Conservation (phyloP, 1,140 invertebrate species). For the Episyrphus balteatus region DNA sequence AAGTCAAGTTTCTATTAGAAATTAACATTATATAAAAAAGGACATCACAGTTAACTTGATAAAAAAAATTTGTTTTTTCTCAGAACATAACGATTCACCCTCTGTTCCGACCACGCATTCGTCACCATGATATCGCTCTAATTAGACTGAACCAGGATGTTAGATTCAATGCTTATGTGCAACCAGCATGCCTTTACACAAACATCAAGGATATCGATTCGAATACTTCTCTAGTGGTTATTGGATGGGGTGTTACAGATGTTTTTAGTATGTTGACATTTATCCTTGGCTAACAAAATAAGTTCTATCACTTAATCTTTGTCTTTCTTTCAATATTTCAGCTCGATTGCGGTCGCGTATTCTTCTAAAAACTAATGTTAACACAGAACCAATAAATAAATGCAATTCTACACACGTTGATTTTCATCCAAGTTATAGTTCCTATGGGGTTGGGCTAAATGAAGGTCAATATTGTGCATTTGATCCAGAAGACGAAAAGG, state of each 20-base stretch:
- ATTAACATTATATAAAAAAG: too few species aligned
- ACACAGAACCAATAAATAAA: constrained; percentile 10
- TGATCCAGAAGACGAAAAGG: constrained; percentile 37
- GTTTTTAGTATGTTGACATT: constrained; percentile 14
- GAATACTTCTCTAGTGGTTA: constrained; percentile 11
- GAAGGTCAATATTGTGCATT: constrained; percentile 47
- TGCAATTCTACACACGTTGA: constrained; percentile 17
- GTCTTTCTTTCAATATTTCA: too few species aligned
- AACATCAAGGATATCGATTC: constrained; percentile 13
- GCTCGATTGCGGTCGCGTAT: constrained; percentile 15
- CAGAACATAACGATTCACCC: constrained; percentile 15
- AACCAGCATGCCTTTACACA: constrained; percentile 23
- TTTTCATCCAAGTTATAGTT: constrained; percentile 2
- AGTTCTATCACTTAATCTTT: too few species aligned
- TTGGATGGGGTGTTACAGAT: constrained; percentile 27
- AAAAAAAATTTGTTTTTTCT: background rate
- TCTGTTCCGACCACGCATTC: constrained; percentile 15
- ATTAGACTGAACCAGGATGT: constrained; percentile 16
- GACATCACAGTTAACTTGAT: too few species aligned
- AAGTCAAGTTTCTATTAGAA: too few species aligned
- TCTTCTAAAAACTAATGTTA: constrained; percentile 19
- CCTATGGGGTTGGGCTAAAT: constrained; percentile 41
- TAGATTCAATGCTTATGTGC: constrained; percentile 5
- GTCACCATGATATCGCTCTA: constrained; percentile 27
- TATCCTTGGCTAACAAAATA: too few species aligned